Base-by-base conservation (phyloP, 2,888 invertebrate species). In the Phengaris alcon region DNA sequence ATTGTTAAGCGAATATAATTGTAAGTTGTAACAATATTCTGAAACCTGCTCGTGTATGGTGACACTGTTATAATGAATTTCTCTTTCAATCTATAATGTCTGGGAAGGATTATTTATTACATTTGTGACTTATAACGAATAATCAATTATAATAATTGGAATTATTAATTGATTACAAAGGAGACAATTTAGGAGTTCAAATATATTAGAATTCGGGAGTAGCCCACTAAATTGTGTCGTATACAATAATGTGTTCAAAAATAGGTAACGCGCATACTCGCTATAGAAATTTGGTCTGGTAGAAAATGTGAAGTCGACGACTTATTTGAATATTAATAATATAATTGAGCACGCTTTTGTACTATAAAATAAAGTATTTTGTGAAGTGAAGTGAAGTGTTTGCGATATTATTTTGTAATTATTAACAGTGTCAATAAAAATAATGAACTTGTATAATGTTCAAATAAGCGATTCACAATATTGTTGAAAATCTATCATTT, bases 1-100 rank as follows among this genome's bases (percentile, higher is more conserved):
- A 93, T 93, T 93, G 93, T 93, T 93, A 93, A 93, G 91, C 87
- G 88, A 87, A 76, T 78, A 72, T 54, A 15, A 52, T 51, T 70
- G n/a, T 70, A 51, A 15, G 35, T 51, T 70, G n/a, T 70, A 51
- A 51, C 51, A 10, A 70, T 64, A 72, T 72, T 72, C 54, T 52
- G 35, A 72, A 52, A 72, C 54, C 72, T 68, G 68, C n/a, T 69
- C 35, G 22, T 54, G 22, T 72, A 22, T 72, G 72, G 54, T 76
- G 77, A 77, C 75, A 69, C 69, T 54, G 15, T 68, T 74, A 44
- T 44, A 35, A 15, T 52, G 35, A 48, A 51, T 15, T 15, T 70
- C 51, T 64, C 48, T 70, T 70, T 70, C 51, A 22, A 70, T 70
- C 70, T 70, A 70, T 22, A 70, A 70, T 70, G 22, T 22, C 70